Base-by-base conservation (phyloP, 1,140 invertebrate genomes). In the Ganaspis sp. region DNA sequence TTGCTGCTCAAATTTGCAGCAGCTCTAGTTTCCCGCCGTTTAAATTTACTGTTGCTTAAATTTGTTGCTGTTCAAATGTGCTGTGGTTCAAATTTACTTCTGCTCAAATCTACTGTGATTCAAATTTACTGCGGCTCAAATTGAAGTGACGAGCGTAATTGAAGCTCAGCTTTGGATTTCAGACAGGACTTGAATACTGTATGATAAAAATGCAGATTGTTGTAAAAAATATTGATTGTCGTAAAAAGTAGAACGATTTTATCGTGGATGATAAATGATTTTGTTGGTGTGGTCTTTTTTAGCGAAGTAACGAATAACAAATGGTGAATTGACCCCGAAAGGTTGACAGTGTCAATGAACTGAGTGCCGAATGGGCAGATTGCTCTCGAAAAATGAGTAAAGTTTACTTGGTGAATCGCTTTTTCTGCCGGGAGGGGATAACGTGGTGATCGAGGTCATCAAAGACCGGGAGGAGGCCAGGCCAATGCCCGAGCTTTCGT, bases 381-480 rank as follows among this genome's bases (percentile, higher is more conserved):
- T 72, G 23, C 26, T 64, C 12, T 64, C 23, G 26, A n/a, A 64
- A 64, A 64, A 29, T n/a, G 23, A 15, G 23, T 49, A 69, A 73
- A 49, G 73, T 74, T 77, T 78, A 70, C 77, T 79, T 69, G 29
- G 75, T 72, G 76, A 82, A 75, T 81, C 69, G 76, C 75, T 70
- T 70, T 29, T 76, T 72, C 78, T 73, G 71, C 71, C 71, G 64
- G 69, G 73, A 53, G 78, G 81, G 78, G 73, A 77, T 77, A 83
- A 84, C 78, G 85, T 82, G 84, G 86, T 85, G 87, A 90, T 90
- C 89, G 90, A 90, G 90, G 90, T 89, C 88, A 90, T 80, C 84
- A 83, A 82, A 84, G 83, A 85, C 86, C 83, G 84, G 84, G 84
- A 87, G 85, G 86, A 87, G 86, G 85, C 86, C 86, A 88, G 89